Evolutionary conservation across 30 jellyfish, hydroid and myxozoan species (phyloP).

Genomic region (Mastigias papua): DNA sequence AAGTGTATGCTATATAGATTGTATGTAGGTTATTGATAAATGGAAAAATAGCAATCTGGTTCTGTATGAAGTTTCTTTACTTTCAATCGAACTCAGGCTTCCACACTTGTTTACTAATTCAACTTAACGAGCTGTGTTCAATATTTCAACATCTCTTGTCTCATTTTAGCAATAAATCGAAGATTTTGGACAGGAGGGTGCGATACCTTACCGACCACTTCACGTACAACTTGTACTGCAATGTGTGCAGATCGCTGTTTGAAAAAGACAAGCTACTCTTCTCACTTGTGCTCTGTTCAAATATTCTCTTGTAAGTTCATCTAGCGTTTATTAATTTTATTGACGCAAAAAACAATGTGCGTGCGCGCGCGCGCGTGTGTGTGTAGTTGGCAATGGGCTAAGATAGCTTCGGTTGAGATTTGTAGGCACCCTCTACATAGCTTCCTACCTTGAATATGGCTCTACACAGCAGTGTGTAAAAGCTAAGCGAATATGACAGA

Average conservation of each 20-base stretch:
- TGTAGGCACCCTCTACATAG: no score
- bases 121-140: not conserved
- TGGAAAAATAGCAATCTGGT: no score
- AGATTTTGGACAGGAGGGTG: constrained; percentile 90
- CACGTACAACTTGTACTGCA: constrained; percentile 97
- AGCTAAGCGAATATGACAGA: no score
- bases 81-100: not conserved
- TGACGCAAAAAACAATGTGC: no score
- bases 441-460: no score
- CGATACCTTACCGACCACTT: constrained; percentile 96
- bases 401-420: no score
- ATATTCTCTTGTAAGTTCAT: constrained; percentile 78
- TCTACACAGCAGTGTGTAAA: no score
- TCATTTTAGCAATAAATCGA: constrained; percentile 92
- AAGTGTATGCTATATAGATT: no score
- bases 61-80: no score
- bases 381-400: no score
- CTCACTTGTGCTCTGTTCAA: constrained; percentile 93
- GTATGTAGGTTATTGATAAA: no score
- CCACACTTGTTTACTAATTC: not conserved
- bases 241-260: constrained; percentile 97
- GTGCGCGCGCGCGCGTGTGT: no score
- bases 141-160: not conserved
- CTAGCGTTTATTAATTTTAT: not conserved
- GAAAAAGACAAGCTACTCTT: constrained; percentile 95